Evolutionary conservation across 2,888 invertebrate genomes (phyloP), one percentile per base, ranked within the genome.

Genomic region (Nomada hirtipes): DNA sequence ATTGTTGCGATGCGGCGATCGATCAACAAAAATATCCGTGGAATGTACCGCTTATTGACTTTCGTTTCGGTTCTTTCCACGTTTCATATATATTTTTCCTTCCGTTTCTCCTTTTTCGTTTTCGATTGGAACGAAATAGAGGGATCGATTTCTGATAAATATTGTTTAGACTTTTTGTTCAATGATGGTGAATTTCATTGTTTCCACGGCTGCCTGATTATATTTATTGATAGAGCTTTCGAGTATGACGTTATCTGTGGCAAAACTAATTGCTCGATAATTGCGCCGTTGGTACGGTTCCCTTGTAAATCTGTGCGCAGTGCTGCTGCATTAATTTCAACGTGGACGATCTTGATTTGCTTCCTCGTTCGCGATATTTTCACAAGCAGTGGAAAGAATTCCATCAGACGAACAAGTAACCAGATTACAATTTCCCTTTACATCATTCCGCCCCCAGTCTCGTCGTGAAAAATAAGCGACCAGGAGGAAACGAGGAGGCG

Each of bases 1-100:
- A 78, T 78, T 78, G 59, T 78, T 79, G 52, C 68, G 44, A 77
- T 52, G 63, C 61, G 10, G 15, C 29, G 59, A 4, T 64, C 79
- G 64, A 70, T 65, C 47, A 78, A 79, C 79, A 47, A 78, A 70
- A 79, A 79, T 55, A 61, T 53, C 26, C 42, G 42, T 18, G 29
- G 36, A 67, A 72, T 60, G 60, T 47, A 67, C n/a, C 36, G 23
- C 23, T 55, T 60, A 79, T 65, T 60, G 60, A 79, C 55, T 55
- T 71, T 47, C 59, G 44, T 50, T 42, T 36, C 44, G 20, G 36
- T 26, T 61, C n/a, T 20, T 13, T 29, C 36, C 36, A 36, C 36
- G 36, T 4, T 36, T 36, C 0, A 0, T 7, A 36, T 7, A 7
- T 53, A 15, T 4, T 53, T 26, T 13, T n/a, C 18, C 11, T 15